Evolutionary conservation across 2,888 invertebrate genomes (phyloP).

Genomic region (Cheilosia urbana): DNA sequence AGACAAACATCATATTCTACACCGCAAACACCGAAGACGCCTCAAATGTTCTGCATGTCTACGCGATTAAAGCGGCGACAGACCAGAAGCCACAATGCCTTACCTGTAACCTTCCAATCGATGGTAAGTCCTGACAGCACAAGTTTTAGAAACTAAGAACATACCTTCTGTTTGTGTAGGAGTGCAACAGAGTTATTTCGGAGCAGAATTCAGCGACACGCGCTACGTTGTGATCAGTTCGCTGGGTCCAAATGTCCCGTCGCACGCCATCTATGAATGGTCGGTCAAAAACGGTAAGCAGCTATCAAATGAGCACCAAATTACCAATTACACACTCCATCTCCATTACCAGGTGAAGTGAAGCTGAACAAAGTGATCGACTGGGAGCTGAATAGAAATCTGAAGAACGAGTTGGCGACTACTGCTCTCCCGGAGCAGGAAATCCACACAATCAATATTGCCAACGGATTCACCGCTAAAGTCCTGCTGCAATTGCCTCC

Average conservation of each 20-base stretch:
- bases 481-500: constrained; percentile 90
- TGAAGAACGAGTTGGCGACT: constrained; percentile 84
- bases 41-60: constrained; percentile 92
- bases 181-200: constrained; percentile 81
- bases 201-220: constrained; percentile 88
- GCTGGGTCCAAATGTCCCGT: constrained; percentile 93
- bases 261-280: constrained; percentile 86
- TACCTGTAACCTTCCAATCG: constrained; percentile 86
- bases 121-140: constrained; percentile 74
- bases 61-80: constrained; percentile 86
- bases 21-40: constrained; percentile 90
- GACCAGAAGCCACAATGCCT: constrained; percentile 87
- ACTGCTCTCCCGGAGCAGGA: constrained; percentile 86
- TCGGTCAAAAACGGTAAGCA: constrained; percentile 79
- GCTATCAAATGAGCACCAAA: not conserved
- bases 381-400: constrained; percentile 89
- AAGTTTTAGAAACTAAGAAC: not conserved
- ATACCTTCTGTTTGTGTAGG: constrained; percentile 60
- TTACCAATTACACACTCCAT: not conserved
- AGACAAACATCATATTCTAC: constrained; percentile 90
- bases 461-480: constrained; percentile 88
- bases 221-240: constrained; percentile 91
- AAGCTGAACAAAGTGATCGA: constrained; percentile 80
- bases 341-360: constrained; percentile 78
- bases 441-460: constrained; percentile 87